Percentiles rank a stretch among this genome's conserved stretches.
These are phyloP conservation scores for Mercenaria mercenaria DNA, from an alignment of 1,140 invertebrate species.

Conservation along the genomic window DNA sequence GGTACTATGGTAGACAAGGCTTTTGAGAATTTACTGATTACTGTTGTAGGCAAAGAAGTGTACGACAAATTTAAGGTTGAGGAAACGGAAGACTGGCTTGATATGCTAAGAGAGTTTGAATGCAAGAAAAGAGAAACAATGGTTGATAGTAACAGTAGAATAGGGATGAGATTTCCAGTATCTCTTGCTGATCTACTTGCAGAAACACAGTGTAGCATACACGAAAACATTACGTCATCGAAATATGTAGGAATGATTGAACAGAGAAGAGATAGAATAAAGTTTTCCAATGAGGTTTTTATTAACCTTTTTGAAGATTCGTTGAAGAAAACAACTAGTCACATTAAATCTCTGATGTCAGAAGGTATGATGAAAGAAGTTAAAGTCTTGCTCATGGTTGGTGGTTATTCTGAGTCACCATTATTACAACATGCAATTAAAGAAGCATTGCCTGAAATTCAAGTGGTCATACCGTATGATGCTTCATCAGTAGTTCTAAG, in stretches of 20 bases:
- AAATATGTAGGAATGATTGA: not conserved
- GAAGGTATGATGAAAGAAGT: not conserved
- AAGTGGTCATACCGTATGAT: constrained; percentile 59
- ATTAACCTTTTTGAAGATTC: constrained; percentile 12
- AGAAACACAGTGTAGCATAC: not conserved
- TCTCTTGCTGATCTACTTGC: not conserved
- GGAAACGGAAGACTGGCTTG: constrained; percentile 37
- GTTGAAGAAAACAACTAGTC: constrained; percentile 12
- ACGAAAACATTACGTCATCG: not conserved
- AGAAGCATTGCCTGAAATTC: constrained; percentile 21
- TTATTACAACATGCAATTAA: constrained; percentile 44
- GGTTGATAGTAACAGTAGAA: not conserved
- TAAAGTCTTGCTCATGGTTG: constrained; percentile 58
- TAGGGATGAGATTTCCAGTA: not conserved
- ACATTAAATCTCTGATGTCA: constrained; percentile 28
- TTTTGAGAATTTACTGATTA: constrained; percentile 29
- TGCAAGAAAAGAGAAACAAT: constrained; percentile 30
- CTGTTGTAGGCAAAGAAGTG: constrained; percentile 31
- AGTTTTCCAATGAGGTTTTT: not conserved
- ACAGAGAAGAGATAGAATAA: not conserved
- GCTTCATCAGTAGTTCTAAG: constrained; percentile 57
- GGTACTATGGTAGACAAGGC: constrained; percentile 47
- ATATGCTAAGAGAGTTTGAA: constrained; percentile 58
- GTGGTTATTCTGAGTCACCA: constrained; percentile 67
- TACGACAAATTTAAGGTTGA: constrained; percentile 17